phyloP scores from a whole-genome alignment of 2,888 invertebrate species.

The Clunio marinus region DNA sequence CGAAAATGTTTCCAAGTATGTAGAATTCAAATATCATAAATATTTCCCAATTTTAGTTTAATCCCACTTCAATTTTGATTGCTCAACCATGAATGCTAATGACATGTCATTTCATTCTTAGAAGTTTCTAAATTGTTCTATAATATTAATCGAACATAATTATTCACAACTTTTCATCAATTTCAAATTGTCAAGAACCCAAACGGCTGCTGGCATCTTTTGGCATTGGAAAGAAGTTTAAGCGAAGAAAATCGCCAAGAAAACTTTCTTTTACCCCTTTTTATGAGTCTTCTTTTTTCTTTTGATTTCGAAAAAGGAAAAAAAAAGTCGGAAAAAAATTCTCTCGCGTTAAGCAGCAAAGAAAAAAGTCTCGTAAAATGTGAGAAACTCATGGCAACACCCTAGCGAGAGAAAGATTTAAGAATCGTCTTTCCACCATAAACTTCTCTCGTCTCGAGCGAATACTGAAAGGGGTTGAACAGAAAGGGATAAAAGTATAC shows the following conservation, averaged over 20 bases:
- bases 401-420: slow-evolving; percentile 15
- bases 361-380: not conserved
- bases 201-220: slow-evolving; percentile 20
- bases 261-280: slow-evolving; percentile 24
- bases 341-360: not conserved
- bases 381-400: slow-evolving; percentile 35
- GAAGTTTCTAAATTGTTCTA: not conserved
- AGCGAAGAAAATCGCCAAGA: slow-evolving; percentile 20
- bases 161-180: not conserved
- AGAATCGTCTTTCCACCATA: slow-evolving; percentile 30
- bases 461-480: slow-evolving; percentile 33
- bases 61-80: slow-evolving; percentile 7
- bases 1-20: no score
- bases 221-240: not conserved
- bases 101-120: slow-evolving; percentile 28
- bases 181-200: not conserved
- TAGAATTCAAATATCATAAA: not conserved
- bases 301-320: slow-evolving; percentile 5
- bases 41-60: not conserved
- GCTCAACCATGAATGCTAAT: slow-evolving; percentile 17
- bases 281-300: not conserved
- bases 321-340: not conserved
- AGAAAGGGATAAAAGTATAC: slow-evolving; percentile 38
- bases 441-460: slow-evolving; percentile 26
- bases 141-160: not conserved